phyloP scores from a whole-genome alignment of 2,888 invertebrate species.

The Dione vanillae region DNA sequence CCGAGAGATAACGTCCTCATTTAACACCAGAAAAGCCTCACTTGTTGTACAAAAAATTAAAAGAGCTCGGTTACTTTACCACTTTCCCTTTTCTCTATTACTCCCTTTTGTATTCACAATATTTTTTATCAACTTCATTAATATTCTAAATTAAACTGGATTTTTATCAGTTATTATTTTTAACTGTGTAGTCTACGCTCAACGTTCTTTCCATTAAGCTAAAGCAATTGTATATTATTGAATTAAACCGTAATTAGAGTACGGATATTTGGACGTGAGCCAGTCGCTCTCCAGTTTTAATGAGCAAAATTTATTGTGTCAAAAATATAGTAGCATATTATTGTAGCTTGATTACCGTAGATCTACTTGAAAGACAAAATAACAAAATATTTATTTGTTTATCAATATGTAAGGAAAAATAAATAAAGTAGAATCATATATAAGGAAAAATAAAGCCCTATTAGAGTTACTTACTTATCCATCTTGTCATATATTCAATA shows the following conservation, averaged over 20 bases:
- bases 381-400: too few relatives aligned
- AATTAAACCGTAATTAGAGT: conserved; percentile 12
- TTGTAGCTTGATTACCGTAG: neutral
- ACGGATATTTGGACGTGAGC: conserved; percentile 20
- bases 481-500: too few relatives aligned
- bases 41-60: too few relatives aligned
- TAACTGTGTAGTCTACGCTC: neutral
- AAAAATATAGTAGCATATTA: conserved; percentile 18
- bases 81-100: too few relatives aligned
- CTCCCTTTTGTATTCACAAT: too few relatives aligned
- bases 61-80: too few relatives aligned
- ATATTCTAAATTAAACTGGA: neutral
- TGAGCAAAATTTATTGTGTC: conserved; percentile 22
- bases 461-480: too few relatives aligned
- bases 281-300: conserved; percentile 17
- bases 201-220: neutral
- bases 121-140: neutral
- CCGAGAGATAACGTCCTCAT: too few relatives aligned
- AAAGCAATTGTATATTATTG: conserved; percentile 16
- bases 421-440: too few relatives aligned
- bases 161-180: neutral
- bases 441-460: too few relatives aligned
- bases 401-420: too few relatives aligned
- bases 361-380: neutral
- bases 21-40: too few relatives aligned